Evolutionary conservation across 2,113 vertebrate genomes (phyloP), one percentile per base, ranked within the genome.

Genomic region (Urocynchramus pylzowi): DNA sequence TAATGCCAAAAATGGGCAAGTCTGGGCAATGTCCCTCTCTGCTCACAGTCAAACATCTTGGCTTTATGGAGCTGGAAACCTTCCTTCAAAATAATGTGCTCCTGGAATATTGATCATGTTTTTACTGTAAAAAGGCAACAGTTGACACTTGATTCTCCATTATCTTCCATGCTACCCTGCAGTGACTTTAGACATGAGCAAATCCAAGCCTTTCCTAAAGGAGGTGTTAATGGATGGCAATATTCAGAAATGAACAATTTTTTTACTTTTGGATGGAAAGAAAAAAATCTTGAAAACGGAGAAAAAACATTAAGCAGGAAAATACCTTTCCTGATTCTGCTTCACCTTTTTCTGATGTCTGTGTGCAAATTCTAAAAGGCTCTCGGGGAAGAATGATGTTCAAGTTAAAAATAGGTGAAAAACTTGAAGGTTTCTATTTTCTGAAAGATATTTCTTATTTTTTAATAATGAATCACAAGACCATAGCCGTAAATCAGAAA

Each of bases 141-240:
- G 44, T 13, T 71, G 37, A 13, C 60, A 54, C 50, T 39, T 42
- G 27, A 79, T 63, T 57, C 67, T 45, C 30, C 69, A 44, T 20
- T 16, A 3, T 27, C 35, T 80, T 57, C 71, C 71, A 6, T 0
- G 0, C 16, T 64, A 28, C 24, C 44, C 27, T 61, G 33, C 37
- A 77, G 27, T 37, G 54, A 37, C 63, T 69, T 60, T 31, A 59
- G 50, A 50, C 41, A 23, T 19, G 6, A 65, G 10, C 30, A 78
- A 26, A 37, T 31, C 50, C 57, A 76, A 80, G 45, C n/a, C 45
- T 26, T 65, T 76, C 59, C 61, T 57, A 28, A 80, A 65, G 5
- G 2, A 69, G 27, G 8, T 15, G 49, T 14, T 39, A 35, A 24
- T 63, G 8, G 11, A 69, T 7, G 8, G 13, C 27, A 63, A 37